phyloP scores from a whole-genome alignment of 2,888 invertebrate species.

The Ormia ochracea region DNA sequence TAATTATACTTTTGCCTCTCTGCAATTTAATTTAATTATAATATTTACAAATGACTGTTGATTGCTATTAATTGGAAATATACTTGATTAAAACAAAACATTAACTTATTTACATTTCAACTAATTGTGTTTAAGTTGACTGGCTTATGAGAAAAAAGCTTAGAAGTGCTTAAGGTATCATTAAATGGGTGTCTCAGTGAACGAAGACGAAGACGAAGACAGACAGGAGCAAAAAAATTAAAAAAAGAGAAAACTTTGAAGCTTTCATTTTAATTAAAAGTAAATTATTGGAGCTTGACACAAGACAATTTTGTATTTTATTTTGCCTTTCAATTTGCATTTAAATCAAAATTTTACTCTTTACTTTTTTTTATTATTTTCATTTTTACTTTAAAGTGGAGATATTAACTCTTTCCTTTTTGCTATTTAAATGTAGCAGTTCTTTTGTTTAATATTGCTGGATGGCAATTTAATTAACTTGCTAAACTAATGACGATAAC shows the following conservation, averaged over 20 bases:
- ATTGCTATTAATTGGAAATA: slow-evolving; percentile 53
- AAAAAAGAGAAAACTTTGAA: not conserved
- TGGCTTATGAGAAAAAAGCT: no score
- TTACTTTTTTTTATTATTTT: not conserved
- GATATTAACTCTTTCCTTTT: slow-evolving; percentile 47
- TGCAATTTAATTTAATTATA: slow-evolving; percentile 41
- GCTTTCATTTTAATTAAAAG: slow-evolving; percentile 57
- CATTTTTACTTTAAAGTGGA: not conserved
- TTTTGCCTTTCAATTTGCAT: slow-evolving; percentile 49
- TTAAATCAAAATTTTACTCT: slow-evolving; percentile 43
- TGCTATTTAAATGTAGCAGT: not conserved
- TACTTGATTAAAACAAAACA: slow-evolving; percentile 36
- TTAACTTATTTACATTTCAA: slow-evolving; percentile 28
- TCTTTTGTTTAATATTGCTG: slow-evolving; percentile 51
- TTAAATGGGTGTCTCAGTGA: slow-evolving; percentile 17
- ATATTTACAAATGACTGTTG: slow-evolving; percentile 50
- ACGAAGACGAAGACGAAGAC: not conserved
- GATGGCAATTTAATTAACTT: slow-evolving; percentile 60
- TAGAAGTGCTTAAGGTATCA: slow-evolving; percentile 44
- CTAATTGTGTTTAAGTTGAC: slow-evolving; percentile 20
- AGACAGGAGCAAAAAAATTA: not conserved
- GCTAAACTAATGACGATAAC: slow-evolving; percentile 56
- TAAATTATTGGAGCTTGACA: slow-evolving; percentile 41
- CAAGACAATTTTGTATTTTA: slow-evolving; percentile 1
- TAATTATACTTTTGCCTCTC: not conserved